phyloP scores from a whole-genome alignment of 92 coral and sea anemone species.

The Paramuricea clavata region DNA sequence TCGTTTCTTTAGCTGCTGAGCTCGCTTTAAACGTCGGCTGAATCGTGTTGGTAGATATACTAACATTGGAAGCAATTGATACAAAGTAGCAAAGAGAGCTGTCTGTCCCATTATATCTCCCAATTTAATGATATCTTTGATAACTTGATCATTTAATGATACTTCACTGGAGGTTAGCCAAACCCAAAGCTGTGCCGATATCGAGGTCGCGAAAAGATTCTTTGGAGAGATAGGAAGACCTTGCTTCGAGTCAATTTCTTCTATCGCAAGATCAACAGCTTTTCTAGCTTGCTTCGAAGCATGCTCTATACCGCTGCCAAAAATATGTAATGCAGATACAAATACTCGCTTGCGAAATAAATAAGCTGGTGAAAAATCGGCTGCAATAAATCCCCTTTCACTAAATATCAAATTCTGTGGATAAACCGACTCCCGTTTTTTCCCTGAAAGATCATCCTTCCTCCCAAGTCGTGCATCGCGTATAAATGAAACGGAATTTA shows the following conservation, averaged over 20 bases:
- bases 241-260: background rate
- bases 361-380: background rate
- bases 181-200: background rate
- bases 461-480: constrained; percentile 52
- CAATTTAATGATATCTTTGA: background rate
- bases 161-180: background rate
- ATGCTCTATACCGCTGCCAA: background rate
- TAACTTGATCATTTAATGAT: background rate
- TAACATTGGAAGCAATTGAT: constrained; percentile 39
- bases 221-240: background rate
- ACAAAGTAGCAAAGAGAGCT: constrained; percentile 1
- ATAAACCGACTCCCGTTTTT: constrained; percentile 28
- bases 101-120: background rate
- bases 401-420: constrained; percentile 7
- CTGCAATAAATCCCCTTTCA: constrained; percentile 22
- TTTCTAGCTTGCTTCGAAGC: background rate
- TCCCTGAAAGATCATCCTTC: constrained; percentile 52
- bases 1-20: no score
- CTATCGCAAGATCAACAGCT: background rate
- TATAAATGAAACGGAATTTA: constrained; percentile 40
- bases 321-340: background rate
- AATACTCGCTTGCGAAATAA: background rate
- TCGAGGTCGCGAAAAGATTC: background rate
- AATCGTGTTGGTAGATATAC: constrained; percentile 16
- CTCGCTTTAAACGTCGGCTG: background rate